Base-by-base conservation (phyloP, 2,888 invertebrate genomes). In the Cerceris rybyensis region DNA sequence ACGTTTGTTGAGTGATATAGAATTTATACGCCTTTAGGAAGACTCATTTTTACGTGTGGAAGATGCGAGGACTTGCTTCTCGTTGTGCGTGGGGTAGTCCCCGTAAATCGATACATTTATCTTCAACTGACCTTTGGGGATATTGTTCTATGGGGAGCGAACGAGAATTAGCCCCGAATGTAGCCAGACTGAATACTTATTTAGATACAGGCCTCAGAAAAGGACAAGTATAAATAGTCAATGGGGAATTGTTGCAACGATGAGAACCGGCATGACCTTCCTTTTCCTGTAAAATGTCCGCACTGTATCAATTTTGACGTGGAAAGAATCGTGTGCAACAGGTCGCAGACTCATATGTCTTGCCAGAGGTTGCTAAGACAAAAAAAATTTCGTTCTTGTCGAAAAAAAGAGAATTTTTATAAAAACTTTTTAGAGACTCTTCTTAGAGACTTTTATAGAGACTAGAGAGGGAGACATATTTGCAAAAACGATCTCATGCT, bases 101-200 rank as follows among this genome's bases (percentile, higher is more conserved):
- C 39, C 46, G 63, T 81, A 66, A 84, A 82, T 75, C 70, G 70
- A 85, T 83, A 65, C 60, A 70, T 50, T 73, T 65, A 63, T 71
- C 68, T 77, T 70, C 72, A 71, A 28, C 59, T 28, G 57, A 52
- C 75, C 82, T 82, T 75, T 70, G 65, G 39, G 70, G 67, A 77
- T 70, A 61, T 72, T 55, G 54, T 64, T 59, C 68, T 17, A 49
- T 43, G 9, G 46, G 39, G 50, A 46, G 55, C 58, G n/a, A 8
- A 46, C 49, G 13, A 13, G 43, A 60, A 41, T 42, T 7, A 59
- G 46, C n/a, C 50, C 13, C n/a, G 6, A 50, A n/a, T 50, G 17
- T 8, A 9, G 60, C 60, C 60, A 42, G 41, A n/a, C 11, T 43
- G 28, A 28, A 28, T 28, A 28, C 28, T 28, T 28, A 28, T 28